Percentiles rank a stretch among this genome's conserved stretches.
Conservation (phyloP, 2,113 vertebrate species). For the Microcebus ravelobensis region DNA sequence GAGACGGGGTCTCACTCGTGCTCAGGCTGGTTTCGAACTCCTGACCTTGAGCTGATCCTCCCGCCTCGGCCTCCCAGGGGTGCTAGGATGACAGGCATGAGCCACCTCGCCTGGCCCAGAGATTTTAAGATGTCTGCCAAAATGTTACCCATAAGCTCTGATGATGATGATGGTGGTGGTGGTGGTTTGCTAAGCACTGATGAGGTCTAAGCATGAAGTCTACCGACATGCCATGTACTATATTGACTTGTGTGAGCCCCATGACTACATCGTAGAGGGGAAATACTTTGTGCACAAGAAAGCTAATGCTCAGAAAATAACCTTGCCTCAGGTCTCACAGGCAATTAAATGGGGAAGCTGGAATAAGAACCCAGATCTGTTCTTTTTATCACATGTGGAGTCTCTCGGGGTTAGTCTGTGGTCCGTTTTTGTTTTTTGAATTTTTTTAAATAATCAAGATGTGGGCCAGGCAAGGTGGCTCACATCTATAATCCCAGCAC, state of each 20-base stretch:
- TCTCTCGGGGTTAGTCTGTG: background rate
- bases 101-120: no score
- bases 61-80: no score
- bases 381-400: background rate
- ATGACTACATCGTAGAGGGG: no score
- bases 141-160: background rate
- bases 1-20: no score
- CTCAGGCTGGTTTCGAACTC: no score
- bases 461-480: background rate
- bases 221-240: rapidly evolving
- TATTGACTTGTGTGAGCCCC: no score
- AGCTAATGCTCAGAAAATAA: background rate
- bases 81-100: no score
- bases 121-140: background rate
- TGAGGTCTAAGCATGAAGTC: no score
- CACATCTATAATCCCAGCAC: no score
- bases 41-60: no score
- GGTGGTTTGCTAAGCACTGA: background rate
- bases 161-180: no score
- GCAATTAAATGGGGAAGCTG: background rate
- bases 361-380: background rate
- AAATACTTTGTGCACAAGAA: background rate
- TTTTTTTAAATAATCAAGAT: background rate
- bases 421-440: background rate
- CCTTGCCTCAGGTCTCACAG: background rate